Evolutionary conservation across 2,113 vertebrate species (phyloP), one percentile per base, ranked within the genome.

Genomic region (Hystrix cristata): DNA sequence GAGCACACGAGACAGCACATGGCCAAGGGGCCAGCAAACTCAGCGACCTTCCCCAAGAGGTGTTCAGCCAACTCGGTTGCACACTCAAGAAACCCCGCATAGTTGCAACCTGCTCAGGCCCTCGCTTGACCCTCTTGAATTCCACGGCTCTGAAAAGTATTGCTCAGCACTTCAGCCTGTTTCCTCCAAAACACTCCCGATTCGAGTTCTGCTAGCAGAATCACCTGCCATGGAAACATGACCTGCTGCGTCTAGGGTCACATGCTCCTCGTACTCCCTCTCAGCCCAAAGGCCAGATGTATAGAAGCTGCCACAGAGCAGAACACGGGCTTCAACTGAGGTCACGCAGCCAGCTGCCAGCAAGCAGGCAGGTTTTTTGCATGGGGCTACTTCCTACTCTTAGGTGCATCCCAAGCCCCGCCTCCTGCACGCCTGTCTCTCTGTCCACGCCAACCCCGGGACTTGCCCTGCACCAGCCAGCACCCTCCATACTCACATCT

Each of bases 401-500:
- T 16, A 78, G 38, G 74, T 31, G 29, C 19, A 25, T 27, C 10
- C 55, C 1, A 43, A 43, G 23, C 48, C 8, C 7, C 29, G 46
- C 62, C 29, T 83, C 34, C 92, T 12, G 43, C 14, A 38, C 0
- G 13, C n/a, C 48, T 55, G 34, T 31, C 74, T 76, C n/a, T 43
- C 1, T 2, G 15, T 25, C 67, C 69, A 62, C 13, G 31, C 12
- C 31, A 57, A 18, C 29, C 38, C 51, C 14, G 31, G 53, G 19
- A 21, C n/a, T 21, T 6, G 4, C 25, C n/a, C 43, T 27, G 43
- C 13, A 16, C 6, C 59, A n/a, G 71, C 16, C 4, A 14, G 10
- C 34, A 71, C 38, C 55, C 18, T 1, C 7, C 74, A 43, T 87
- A 99, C 99, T 99, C 98, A 99, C 99, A 27, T 99, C 99, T 38